These are phyloP conservation scores for Sogatella furcifera DNA, from an alignment of 1,140 invertebrate species.

Conservation along the genomic window DNA sequence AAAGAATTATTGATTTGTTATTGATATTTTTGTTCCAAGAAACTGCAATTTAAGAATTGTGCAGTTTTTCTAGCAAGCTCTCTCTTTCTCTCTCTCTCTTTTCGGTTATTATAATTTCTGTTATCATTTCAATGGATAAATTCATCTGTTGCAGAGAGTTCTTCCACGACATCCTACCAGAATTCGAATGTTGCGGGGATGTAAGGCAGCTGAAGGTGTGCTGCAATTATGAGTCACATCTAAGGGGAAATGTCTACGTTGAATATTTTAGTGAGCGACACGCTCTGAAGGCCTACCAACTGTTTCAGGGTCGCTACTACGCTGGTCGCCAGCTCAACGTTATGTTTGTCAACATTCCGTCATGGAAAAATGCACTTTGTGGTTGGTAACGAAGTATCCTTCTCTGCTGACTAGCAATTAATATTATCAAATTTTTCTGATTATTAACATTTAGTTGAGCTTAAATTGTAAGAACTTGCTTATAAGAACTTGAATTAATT, in stretches of 20 bases:
- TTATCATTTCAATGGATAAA: no score
- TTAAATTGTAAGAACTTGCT: no score
- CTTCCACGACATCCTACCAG: constrained; percentile 73
- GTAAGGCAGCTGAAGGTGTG: constrained; percentile 75
- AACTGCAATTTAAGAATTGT: no score
- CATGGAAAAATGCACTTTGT: constrained; percentile 83
- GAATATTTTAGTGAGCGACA: constrained; percentile 60
- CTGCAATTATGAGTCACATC: constrained; percentile 73
- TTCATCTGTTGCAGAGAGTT: constrained; percentile 52
- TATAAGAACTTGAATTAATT: no score
- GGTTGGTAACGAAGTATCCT: constrained; percentile 41
- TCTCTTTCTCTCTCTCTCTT: no score
- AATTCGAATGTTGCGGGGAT: constrained; percentile 68
- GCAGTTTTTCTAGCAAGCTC: no score
- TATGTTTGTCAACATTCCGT: constrained; percentile 64
- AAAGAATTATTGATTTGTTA: no score
- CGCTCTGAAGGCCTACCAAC: constrained; percentile 59
- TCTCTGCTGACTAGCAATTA: background rate
- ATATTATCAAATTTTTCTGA: no score
- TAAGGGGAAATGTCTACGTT: constrained; percentile 84
- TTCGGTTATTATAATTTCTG: background rate
- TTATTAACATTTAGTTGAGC: background rate
- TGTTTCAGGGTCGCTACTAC: constrained; percentile 81
- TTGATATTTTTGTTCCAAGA: no score
- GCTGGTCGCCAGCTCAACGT: constrained; percentile 71